Conservation (phyloP, 2,888 invertebrate genomes). For the Tribolium freemani region DNA sequence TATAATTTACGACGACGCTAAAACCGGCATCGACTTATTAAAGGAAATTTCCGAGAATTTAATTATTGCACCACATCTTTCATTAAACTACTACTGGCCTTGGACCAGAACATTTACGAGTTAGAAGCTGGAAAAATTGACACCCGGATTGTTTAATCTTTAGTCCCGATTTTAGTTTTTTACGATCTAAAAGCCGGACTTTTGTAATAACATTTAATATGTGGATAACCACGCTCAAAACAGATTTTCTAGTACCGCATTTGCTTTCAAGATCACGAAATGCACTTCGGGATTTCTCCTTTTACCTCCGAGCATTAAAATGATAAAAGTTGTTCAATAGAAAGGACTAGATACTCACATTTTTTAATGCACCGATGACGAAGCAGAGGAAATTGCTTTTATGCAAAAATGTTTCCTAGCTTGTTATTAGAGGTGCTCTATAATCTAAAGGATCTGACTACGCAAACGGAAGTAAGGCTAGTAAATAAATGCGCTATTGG, state of each 20-base stretch:
- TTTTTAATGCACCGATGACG: neutral
- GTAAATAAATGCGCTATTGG: neutral
- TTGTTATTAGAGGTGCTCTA: neutral
- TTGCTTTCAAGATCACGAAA: neutral
- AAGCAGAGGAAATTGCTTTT: neutral
- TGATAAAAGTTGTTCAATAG: neutral
- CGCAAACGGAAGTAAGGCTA: neutral
- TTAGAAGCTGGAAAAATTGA: conserved; percentile 13
- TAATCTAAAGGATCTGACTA: neutral
- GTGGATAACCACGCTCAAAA: conserved; percentile 41
- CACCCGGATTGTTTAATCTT: conserved; percentile 24
- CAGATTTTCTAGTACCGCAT: neutral
- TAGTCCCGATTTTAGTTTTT: neutral
- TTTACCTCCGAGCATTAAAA: neutral
- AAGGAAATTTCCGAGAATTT: conserved; percentile 27
- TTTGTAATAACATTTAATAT: too few species aligned
- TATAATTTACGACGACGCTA: conserved; percentile 27
- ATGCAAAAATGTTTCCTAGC: neutral
- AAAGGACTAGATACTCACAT: neutral
- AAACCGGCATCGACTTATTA: conserved; percentile 24
- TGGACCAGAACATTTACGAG: conserved; percentile 26
- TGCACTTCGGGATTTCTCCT: too few species aligned
- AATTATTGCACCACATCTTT: conserved; percentile 6
- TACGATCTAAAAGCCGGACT: too few species aligned
- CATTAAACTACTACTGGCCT: conserved; percentile 8